phyloP scores from a whole-genome alignment of 2,888 invertebrate genomes.

The Caenorhabditis parvicauda region DNA sequence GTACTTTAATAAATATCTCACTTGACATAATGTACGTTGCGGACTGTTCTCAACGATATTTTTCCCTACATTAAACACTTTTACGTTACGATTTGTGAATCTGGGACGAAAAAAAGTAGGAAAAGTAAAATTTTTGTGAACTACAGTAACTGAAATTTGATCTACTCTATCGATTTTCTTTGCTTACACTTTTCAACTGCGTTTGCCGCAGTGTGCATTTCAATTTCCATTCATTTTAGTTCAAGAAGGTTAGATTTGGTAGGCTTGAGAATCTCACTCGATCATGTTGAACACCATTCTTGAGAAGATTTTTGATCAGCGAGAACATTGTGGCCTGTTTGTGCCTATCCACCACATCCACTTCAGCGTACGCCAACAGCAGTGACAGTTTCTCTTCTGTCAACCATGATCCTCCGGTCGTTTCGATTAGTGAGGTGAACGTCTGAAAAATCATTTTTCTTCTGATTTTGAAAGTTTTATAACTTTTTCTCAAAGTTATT shows the following conservation, averaged over 20 bases:
- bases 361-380: conserved; percentile 79
- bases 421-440: conserved; percentile 42
- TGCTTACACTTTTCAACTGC: too few relatives aligned
- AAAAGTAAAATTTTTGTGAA: too few relatives aligned
- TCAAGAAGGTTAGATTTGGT: background rate
- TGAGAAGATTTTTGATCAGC: conserved; percentile 71
- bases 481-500: too few relatives aligned
- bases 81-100: too few relatives aligned
- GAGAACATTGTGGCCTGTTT: conserved; percentile 84
- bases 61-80: too few relatives aligned
- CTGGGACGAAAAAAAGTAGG: too few relatives aligned
- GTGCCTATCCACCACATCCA: conserved; percentile 81
- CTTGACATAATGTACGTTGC: too few relatives aligned
- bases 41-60: too few relatives aligned
- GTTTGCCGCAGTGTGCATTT: too few relatives aligned
- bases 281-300: conserved; percentile 46
- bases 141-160: too few relatives aligned
- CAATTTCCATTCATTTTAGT: background rate
- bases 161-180: too few relatives aligned
- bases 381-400: conserved; percentile 31
- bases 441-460: conserved; percentile 19
- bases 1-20: too few relatives aligned
- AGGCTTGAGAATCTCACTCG: conserved; percentile 18
- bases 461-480: background rate
- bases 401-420: conserved; percentile 23